phyloP scores from a whole-genome alignment of 1,140 invertebrate species.

The Drosophila azteca region DNA sequence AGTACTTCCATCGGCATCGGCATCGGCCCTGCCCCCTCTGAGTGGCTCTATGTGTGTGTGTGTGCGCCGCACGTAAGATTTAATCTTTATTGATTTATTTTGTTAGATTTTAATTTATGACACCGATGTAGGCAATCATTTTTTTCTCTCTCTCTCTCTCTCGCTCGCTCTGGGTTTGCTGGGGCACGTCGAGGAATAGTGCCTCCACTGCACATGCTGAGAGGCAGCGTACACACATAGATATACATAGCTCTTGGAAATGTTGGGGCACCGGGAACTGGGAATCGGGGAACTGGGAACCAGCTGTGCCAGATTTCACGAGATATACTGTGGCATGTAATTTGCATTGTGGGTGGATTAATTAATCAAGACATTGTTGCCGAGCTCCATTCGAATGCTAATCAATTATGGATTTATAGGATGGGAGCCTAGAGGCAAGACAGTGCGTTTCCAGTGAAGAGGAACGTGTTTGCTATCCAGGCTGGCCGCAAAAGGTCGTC shows the following conservation, averaged over 20 bases:
- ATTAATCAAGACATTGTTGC: conserved; percentile 56
- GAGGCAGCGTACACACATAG: too few species aligned
- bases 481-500: too few species aligned
- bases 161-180: conserved; percentile 1
- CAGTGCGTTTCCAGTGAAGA: too few species aligned
- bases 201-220: not conserved
- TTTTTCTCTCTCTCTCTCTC: conserved; percentile 31
- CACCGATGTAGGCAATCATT: conserved; percentile 76
- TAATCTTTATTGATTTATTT: conserved; percentile 83
- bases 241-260: too few species aligned
- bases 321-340: conserved; percentile 46
- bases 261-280: conserved; percentile 1
- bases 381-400: conserved; percentile 16
- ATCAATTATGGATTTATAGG: conserved; percentile 32
- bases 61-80: conserved; percentile 67
- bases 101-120: conserved; percentile 83
- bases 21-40: not conserved
- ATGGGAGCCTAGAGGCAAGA: too few species aligned
- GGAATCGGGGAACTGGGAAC: conserved; percentile 12
- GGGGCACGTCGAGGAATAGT: too few species aligned
- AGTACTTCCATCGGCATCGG: conserved; percentile 13
- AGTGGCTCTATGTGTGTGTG: conserved; percentile 37
- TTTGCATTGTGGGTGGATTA: conserved; percentile 65
- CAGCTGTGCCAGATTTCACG: conserved; percentile 56
- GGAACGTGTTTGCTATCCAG: too few species aligned